Base-by-base conservation (phyloP, 1,140 invertebrate species). In the Drosophila biarmipes region DNA sequence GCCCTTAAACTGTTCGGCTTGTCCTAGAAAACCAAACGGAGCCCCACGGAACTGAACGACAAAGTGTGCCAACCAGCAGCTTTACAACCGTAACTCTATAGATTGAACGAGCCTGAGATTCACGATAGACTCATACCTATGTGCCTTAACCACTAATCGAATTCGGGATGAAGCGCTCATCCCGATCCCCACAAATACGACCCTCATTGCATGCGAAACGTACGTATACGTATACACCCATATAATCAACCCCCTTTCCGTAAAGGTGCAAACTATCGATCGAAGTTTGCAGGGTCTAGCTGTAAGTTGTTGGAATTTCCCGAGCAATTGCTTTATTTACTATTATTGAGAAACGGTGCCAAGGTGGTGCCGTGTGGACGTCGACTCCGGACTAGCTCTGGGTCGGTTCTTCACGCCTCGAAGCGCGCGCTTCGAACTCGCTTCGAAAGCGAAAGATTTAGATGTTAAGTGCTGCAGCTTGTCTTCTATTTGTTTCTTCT, bases 1-100 rank as follows among this genome's bases (percentile, higher is more conserved):
- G 97, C 98, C 62, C 93, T 98, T 34, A 98, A 98, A 93, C 92
- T 99, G 14, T 99, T 98, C 92, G 97, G 97, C 24, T 93, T 99
- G 53, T 96, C 95, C 91, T 95, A 96, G 29, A 4, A 24, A 27
- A 6, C n/a, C 3, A n/a, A 31, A 10, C 31, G 19, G 27, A 38
- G 51, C 42, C 42, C 34, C 37, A 53, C 31, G 34, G 12, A 68
- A 68, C 62, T 67, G 29, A 69, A 45, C 63, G 40, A 69, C n/a
- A 94, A 53, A 35, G 38, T 58, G 62, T 69, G 62, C 69, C 52
- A 59, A 49, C 37, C n/a, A 59, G 59, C 57, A 49, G 58, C 61
- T 59, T 69, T 52, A 66, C 12, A 52, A 15, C 34, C 59, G 27
- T 63, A 67, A 24, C 35, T 49, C 43, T 38, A 69, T 45, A 43